Evolutionary conservation across 2,113 vertebrate genomes (phyloP).

Genomic region (Centropus bengalensis): DNA sequence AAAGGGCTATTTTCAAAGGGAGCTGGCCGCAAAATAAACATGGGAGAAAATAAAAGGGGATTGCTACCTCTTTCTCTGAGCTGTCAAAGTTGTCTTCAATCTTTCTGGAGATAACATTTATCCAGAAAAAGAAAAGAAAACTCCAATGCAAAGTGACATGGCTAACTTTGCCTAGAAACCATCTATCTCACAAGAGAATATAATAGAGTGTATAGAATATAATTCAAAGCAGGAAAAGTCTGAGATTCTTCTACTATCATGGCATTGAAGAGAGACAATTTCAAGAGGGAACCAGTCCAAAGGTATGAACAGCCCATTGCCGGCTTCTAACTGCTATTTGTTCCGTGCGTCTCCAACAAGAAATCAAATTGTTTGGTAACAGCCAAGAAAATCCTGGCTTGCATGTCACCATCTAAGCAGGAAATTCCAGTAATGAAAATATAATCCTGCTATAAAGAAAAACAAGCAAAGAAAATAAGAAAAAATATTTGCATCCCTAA

Average conservation of each 20-base stretch:
- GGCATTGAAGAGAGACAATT: background rate
- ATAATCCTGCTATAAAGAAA: background rate
- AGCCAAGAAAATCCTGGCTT: constrained; percentile 45
- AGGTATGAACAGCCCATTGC: background rate
- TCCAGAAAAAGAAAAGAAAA: background rate
- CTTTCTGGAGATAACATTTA: background rate
- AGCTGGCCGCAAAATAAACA: constrained; percentile 8
- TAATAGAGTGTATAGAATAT: background rate
- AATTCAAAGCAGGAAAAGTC: background rate
- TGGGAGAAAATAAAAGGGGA: background rate
- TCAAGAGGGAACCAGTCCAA: background rate
- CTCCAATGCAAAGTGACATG: background rate
- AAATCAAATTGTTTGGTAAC: constrained; percentile 8
- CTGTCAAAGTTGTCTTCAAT: background rate
- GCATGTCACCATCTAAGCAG: background rate
- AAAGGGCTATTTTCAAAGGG: background rate
- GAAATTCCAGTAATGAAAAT: constrained; percentile 41
- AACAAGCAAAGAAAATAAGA: background rate
- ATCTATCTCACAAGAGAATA: background rate
- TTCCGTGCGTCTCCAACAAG: background rate
- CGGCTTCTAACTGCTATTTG: background rate
- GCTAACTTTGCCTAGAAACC: background rate
- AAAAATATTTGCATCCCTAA: background rate
- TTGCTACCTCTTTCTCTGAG: background rate
- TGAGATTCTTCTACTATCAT: background rate